phyloP scores from a whole-genome alignment of 2,888 invertebrate species.

The Argyresthia goedartella region DNA sequence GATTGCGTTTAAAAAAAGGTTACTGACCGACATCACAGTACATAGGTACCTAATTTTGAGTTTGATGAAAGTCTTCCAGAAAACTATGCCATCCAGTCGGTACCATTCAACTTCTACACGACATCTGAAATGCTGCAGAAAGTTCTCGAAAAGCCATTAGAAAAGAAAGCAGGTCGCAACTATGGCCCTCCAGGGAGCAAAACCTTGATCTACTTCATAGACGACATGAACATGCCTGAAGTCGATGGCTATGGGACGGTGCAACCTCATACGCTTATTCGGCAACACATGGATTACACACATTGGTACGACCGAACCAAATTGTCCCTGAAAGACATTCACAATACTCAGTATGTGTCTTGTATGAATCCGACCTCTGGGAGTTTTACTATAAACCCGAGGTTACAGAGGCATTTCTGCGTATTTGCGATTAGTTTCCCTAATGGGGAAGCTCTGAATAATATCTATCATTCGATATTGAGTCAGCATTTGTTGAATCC shows the following conservation, averaged over 20 bases:
- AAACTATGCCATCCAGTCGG: conserved; percentile 89
- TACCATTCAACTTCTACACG: conserved; percentile 97
- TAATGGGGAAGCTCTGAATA: conserved; percentile 84
- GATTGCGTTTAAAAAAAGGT: not conserved
- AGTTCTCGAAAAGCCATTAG: conserved; percentile 92
- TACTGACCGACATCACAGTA: not conserved
- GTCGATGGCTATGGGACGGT: conserved; percentile 92
- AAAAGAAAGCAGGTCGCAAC: conserved; percentile 96
- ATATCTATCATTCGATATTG: conserved; percentile 91
- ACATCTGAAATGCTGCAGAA: conserved; percentile 94
- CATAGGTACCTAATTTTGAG: not conserved
- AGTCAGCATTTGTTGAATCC: conserved; percentile 87
- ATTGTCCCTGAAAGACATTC: conserved; percentile 91
- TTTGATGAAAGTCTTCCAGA: conserved; percentile 71
- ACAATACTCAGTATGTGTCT: conserved; percentile 96
- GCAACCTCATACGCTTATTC: conserved; percentile 94
- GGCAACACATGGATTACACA: conserved; percentile 95
- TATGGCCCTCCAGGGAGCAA: conserved; percentile 97
- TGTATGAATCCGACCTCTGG: conserved; percentile 99
- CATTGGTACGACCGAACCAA: conserved; percentile 93
- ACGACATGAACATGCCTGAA: conserved; percentile 99
- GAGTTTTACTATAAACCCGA: conserved; percentile 95
- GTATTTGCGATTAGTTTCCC: conserved; percentile 90
- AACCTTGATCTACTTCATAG: conserved; percentile 93
- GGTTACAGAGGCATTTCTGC: conserved; percentile 91